phyloP scores from a whole-genome alignment of 1,140 invertebrate species.

The Anastrepha obliqua region DNA sequence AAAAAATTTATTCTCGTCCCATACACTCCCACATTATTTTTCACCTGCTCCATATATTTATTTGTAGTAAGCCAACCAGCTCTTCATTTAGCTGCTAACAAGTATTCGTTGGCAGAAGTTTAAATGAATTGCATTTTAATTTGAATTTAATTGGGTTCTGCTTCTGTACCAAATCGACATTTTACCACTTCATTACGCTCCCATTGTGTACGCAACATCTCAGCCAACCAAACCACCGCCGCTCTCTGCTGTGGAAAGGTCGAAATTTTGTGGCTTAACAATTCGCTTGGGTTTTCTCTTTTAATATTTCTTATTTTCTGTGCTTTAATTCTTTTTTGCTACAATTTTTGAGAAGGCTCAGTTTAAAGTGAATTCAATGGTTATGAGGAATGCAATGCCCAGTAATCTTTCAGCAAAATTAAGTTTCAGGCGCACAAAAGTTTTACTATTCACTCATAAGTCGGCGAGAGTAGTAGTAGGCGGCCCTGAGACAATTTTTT shows the following conservation, averaged over 20 bases:
- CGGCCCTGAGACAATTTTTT: too few species aligned
- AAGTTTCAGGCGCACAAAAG: too few species aligned
- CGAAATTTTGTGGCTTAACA: not conserved
- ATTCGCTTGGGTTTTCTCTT: not conserved
- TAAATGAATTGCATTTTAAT: constrained; percentile 29
- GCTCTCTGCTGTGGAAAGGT: not conserved
- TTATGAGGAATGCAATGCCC: too few species aligned
- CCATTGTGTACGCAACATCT: not conserved
- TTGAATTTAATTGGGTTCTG: constrained; percentile 48
- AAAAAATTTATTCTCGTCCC: not conserved
- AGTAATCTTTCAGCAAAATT: too few species aligned
- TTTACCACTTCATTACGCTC: constrained; percentile 34
- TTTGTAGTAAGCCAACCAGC: not conserved
- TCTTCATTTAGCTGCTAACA: not conserved
- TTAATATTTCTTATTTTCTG: not conserved
- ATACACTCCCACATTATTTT: not conserved
- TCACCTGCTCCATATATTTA: not conserved
- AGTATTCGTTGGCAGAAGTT: constrained; percentile 25
- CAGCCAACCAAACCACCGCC: not conserved
- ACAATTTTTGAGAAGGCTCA: not conserved
- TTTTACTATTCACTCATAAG: too few species aligned
- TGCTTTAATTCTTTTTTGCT: not conserved
- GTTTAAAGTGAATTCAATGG: too few species aligned
- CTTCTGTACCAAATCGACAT: constrained; percentile 6
- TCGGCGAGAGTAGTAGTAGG: too few species aligned